Percentiles rank a stretch among this genome's conserved stretches.
These are phyloP conservation scores for Chloromyia formosa DNA, from an alignment of 2,888 invertebrate genomes.

Conservation along the genomic window DNA sequence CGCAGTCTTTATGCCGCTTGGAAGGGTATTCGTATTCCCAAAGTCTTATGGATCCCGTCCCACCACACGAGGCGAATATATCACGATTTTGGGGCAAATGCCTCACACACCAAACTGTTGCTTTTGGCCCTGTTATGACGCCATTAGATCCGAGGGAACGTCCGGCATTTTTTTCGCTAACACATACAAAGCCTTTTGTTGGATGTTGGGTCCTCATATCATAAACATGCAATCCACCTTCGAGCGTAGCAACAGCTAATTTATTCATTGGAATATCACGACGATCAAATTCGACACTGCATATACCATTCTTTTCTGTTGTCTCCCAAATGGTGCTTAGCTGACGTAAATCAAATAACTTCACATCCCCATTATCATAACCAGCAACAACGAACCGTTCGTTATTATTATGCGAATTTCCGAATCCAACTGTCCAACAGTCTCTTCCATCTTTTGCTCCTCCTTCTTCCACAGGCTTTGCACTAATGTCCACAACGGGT, in stretches of 20 bases:
- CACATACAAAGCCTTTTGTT: constrained; percentile 82
- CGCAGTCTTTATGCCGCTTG: constrained; percentile 74
- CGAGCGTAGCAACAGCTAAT: constrained; percentile 87
- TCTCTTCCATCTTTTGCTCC: constrained; percentile 72
- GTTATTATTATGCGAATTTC: constrained; percentile 86
- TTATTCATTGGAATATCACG: constrained; percentile 96
- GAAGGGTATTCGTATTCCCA: constrained; percentile 96
- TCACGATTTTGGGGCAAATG: constrained; percentile 96
- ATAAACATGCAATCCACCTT: constrained; percentile 88
- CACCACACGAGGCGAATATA: constrained; percentile 89
- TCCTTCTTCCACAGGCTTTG: constrained; percentile 51
- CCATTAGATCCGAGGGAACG: constrained; percentile 63
- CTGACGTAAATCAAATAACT: constrained; percentile 87
- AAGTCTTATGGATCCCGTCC: constrained; percentile 87
- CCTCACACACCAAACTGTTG: constrained; percentile 88
- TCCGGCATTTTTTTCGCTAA: constrained; percentile 64
- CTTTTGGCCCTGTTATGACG: constrained; percentile 70
- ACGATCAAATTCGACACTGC: constrained; percentile 89
- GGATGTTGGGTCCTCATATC: constrained; percentile 90
- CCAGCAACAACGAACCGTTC: constrained; percentile 90
- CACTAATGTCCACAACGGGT: constrained; percentile 85
- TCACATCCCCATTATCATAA: constrained; percentile 96
- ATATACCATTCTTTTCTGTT: constrained; percentile 91
- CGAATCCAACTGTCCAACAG: constrained; percentile 94
- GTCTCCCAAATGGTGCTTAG: constrained; percentile 90